Conservation (phyloP, 2,888 invertebrate species). For the Furcula furcula region DNA sequence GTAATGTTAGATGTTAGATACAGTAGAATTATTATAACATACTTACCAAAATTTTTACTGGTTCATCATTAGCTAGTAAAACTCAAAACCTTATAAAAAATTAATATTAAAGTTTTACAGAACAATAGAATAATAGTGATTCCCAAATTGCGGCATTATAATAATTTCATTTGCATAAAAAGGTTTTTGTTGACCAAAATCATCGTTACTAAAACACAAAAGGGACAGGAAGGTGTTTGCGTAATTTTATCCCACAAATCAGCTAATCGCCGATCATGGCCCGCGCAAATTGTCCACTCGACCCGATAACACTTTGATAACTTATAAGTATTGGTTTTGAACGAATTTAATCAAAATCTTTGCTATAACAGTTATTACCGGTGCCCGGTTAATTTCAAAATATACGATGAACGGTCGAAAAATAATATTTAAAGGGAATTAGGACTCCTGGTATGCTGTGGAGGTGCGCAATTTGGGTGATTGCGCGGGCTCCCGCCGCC, state of each 20-base stretch:
- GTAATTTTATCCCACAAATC: slow-evolving; percentile 15
- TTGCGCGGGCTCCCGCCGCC: slow-evolving; percentile 49
- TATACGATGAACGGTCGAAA: slow-evolving; percentile 73
- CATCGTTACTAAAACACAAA: slow-evolving; percentile 29
- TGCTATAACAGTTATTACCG: slow-evolving; percentile 70
- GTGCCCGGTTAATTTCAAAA: slow-evolving; percentile 72
- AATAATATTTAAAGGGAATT: slow-evolving; percentile 76
- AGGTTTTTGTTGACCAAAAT: slow-evolving; percentile 32
- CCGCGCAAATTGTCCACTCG: slow-evolving; percentile 46
- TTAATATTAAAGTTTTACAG: too few species aligned
- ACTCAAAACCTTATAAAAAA: too few species aligned
- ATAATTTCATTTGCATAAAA: too few species aligned
- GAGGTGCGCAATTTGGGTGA: slow-evolving; percentile 71
- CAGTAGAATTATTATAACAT: too few species aligned
- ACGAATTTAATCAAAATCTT: slow-evolving; percentile 70
- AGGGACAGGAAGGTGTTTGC: slow-evolving; percentile 27
- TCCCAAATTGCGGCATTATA: too few species aligned
- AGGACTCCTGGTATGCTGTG: slow-evolving; percentile 63
- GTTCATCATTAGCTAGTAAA: too few species aligned
- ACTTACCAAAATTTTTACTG: too few species aligned
- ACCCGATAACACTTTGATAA: slow-evolving; percentile 60
- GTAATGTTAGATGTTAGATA: too few species aligned
- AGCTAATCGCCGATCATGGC: slow-evolving; percentile 18
- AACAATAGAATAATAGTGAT: too few species aligned
- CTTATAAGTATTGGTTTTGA: slow-evolving; percentile 78